Conservation (phyloP, 2,113 vertebrate species). For the Aspidoscelis tigris region DNA sequence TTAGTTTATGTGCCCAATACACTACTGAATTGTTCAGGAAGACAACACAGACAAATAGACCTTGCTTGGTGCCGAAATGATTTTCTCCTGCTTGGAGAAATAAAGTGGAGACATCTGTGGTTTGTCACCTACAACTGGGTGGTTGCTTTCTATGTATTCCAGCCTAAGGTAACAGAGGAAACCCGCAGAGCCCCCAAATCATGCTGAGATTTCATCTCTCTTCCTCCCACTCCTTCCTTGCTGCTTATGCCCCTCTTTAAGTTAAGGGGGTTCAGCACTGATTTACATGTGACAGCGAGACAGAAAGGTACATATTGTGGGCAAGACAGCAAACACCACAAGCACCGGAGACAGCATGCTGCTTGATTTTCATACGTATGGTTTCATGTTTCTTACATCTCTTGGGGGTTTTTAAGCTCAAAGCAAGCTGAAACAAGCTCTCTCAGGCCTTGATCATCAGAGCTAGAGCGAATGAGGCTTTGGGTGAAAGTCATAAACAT, state of each 20-base stretch:
- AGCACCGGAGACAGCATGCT: not conserved
- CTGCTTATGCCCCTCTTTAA: constrained; percentile 31
- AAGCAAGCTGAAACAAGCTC: not conserved
- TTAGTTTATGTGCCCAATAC: no score
- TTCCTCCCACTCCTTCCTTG: constrained; percentile 63
- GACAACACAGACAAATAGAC: constrained; percentile 1
- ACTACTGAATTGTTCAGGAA: not conserved
- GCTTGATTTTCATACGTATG: not conserved
- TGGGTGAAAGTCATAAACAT: not conserved
- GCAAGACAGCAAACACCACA: fast-evolving
- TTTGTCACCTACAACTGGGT: constrained; percentile 63
- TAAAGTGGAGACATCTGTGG: constrained; percentile 68
- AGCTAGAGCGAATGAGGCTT: not conserved
- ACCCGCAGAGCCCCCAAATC: constrained; percentile 65
- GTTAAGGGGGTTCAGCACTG: not conserved
- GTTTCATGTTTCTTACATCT: not conserved
- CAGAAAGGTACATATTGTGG: constrained; percentile 1
- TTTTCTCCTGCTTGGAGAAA: constrained; percentile 54
- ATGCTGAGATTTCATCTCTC: constrained; percentile 68
- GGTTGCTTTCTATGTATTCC: constrained; percentile 65
- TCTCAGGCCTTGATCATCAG: not conserved
- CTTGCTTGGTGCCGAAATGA: constrained; percentile 31
- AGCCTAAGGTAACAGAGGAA: constrained; percentile 67
- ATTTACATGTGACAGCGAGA: constrained; percentile 20
- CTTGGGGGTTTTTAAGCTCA: not conserved